Evolutionary conservation across 1,140 invertebrate genomes (phyloP).

Genomic region (Seison nebaliae): DNA sequence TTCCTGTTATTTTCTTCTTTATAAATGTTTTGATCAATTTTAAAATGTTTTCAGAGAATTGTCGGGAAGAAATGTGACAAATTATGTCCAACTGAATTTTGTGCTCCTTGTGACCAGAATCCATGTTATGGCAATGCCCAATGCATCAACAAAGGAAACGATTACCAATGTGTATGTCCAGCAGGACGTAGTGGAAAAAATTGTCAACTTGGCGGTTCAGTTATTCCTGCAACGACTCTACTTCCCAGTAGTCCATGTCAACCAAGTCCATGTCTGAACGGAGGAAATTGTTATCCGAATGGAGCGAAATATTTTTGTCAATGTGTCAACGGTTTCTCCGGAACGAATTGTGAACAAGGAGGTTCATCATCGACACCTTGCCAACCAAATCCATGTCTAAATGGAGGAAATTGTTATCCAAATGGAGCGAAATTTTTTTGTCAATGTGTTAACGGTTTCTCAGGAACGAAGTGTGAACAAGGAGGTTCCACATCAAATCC

Average conservation of each 20-base stretch:
- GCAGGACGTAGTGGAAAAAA: conserved; percentile 9
- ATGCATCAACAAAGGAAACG: conserved; percentile 10
- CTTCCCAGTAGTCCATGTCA: too few relatives aligned
- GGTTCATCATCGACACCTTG: too few relatives aligned
- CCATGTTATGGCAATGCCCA: conserved; percentile 11
- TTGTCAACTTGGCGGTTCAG: too few relatives aligned
- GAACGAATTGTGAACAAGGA: too few relatives aligned
- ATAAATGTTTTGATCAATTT: too few relatives aligned
- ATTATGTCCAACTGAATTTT: too few relatives aligned
- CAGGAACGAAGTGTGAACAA: conserved; percentile 1
- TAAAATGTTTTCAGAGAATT: too few relatives aligned
- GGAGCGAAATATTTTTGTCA: background rate
- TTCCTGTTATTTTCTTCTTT: too few relatives aligned
- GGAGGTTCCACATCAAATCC: background rate
- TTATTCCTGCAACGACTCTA: too few relatives aligned
- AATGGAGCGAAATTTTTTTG: conserved; percentile 6
- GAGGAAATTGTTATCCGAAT: conserved; percentile 6
- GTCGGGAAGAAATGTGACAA: too few relatives aligned
- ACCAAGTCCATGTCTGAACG: too few relatives aligned
- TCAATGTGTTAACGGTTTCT: conserved; percentile 15
- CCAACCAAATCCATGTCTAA: background rate
- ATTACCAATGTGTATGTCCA: conserved; percentile 11
- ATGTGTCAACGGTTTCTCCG: background rate
- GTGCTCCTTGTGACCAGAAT: conserved; percentile 13
- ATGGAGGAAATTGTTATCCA: background rate